Evolutionary conservation across 2,888 invertebrate genomes (phyloP).

Genomic region (Hymenopus coronatus): DNA sequence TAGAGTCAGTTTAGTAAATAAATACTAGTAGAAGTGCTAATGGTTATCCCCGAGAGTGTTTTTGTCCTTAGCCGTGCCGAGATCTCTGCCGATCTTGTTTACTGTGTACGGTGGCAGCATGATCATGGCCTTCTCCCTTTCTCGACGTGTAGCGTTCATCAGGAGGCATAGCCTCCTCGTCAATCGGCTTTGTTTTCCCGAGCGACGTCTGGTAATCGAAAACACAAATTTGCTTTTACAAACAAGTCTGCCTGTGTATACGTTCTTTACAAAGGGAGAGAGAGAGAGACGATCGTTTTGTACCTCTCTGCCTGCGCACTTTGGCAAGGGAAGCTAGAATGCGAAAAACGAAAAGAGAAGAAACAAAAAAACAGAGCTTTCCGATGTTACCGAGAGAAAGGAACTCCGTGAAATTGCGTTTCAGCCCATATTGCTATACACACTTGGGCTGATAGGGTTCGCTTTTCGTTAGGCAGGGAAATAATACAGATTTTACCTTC

Average conservation of each 20-base stretch:
- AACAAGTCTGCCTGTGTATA: conserved; percentile 7
- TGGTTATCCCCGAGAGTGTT: too few relatives aligned
- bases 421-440: neutral
- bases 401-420: neutral
- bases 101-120: neutral
- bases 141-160: conserved; percentile 14
- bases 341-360: neutral
- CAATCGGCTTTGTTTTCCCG: conserved; percentile 26
- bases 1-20: too few relatives aligned
- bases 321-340: neutral
- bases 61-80: neutral
- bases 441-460: neutral
- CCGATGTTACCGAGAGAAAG: neutral
- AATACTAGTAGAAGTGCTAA: too few relatives aligned
- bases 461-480: neutral
- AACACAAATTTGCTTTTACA: conserved; percentile 28
- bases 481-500: too few relatives aligned
- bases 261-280: neutral
- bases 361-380: neutral
- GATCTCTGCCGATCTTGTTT: neutral
- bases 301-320: neutral
- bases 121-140: conserved; percentile 10
- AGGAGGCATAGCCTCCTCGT: neutral
- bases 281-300: neutral
- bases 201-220: conserved; percentile 25